Percentiles rank a stretch among this genome's conserved stretches.
These are phyloP conservation scores for Drosophila quadrilineata DNA, from an alignment of 1,140 invertebrate genomes.

Conservation along the genomic window DNA sequence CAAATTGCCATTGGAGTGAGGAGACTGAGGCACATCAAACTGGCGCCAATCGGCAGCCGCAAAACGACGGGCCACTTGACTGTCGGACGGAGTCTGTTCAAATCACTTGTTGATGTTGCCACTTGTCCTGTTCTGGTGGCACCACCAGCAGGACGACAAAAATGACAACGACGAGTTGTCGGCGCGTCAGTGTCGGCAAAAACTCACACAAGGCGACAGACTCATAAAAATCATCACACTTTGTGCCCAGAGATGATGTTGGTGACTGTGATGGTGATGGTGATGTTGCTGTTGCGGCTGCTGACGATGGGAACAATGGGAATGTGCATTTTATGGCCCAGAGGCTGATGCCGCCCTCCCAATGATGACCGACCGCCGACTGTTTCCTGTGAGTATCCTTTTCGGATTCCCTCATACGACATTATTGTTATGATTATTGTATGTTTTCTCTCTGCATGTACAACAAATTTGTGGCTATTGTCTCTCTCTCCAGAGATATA, in stretches of 20 bases:
- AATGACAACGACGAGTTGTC: conserved; percentile 47
- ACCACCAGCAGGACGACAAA: conserved; percentile 34
- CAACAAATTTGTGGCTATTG: conserved; percentile 59
- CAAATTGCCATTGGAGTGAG: no score
- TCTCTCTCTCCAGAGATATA: conserved; percentile 27
- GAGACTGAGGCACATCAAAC: conserved; percentile 46
- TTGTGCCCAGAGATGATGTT: conserved; percentile 60
- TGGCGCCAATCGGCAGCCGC: conserved; percentile 69
- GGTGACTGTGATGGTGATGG: no score
- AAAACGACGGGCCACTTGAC: conserved; percentile 51
- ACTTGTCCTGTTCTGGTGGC: conserved; percentile 67
- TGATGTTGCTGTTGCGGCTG: conserved; percentile 10
- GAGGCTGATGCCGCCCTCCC: no score
- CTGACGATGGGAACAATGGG: conserved; percentile 49
- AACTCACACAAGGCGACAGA: conserved; percentile 68
- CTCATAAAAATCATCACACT: conserved; percentile 78
- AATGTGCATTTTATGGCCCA: conserved; percentile 62
- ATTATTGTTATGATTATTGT: conserved; percentile 79
- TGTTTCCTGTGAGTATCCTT: conserved; percentile 38
- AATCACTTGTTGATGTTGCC: conserved; percentile 55
- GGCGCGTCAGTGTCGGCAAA: conserved; percentile 60
- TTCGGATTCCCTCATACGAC: conserved; percentile 10
- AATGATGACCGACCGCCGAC: conserved; percentile 39
- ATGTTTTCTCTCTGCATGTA: conserved; percentile 59
- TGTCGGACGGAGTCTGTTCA: conserved; percentile 3